These are phyloP conservation scores for Heliopora coerulea DNA, from an alignment of 92 coral and sea anemone species.

Conservation along the genomic window DNA sequence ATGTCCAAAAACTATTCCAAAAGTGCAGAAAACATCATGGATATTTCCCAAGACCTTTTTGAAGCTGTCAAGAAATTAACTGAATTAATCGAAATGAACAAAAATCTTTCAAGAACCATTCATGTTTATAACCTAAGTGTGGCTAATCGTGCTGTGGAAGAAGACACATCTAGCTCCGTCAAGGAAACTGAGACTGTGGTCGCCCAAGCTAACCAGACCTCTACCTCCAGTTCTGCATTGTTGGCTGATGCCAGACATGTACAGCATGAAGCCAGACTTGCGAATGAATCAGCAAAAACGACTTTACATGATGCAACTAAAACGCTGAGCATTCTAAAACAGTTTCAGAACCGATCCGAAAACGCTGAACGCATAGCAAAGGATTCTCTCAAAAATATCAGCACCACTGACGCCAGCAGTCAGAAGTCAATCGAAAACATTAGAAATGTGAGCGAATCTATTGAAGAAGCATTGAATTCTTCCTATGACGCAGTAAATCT, in stretches of 20 bases:
- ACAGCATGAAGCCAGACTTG: conserved; percentile 56
- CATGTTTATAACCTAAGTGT: conserved; percentile 40
- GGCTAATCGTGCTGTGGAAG: conserved; percentile 47
- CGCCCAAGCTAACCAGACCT: conserved; percentile 35
- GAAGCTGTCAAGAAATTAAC: conserved; percentile 20
- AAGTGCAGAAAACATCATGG: not conserved
- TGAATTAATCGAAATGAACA: conserved; percentile 34
- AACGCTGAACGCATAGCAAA: conserved; percentile 71
- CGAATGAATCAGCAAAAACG: conserved; percentile 67
- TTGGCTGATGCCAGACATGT: conserved; percentile 64
- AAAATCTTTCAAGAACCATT: conserved; percentile 45
- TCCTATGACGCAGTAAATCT: conserved; percentile 51
- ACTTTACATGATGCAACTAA: conserved; percentile 69
- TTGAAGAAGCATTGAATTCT: conserved; percentile 60
- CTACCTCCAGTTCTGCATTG: conserved; percentile 45
- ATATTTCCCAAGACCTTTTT: not conserved
- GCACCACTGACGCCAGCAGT: conserved; percentile 65
- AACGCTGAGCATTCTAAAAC: conserved; percentile 61
- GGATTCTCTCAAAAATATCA: conserved; percentile 57
- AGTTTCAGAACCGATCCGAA: conserved; percentile 61
- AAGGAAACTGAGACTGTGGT: conserved; percentile 44
- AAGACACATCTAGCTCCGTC: conserved; percentile 32
- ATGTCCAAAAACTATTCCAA: not conserved
- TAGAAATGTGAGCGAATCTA: conserved; percentile 59
- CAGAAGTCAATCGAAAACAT: conserved; percentile 63